Conservation (phyloP, 2,888 invertebrate genomes). For the Drosophila ezoana region DNA sequence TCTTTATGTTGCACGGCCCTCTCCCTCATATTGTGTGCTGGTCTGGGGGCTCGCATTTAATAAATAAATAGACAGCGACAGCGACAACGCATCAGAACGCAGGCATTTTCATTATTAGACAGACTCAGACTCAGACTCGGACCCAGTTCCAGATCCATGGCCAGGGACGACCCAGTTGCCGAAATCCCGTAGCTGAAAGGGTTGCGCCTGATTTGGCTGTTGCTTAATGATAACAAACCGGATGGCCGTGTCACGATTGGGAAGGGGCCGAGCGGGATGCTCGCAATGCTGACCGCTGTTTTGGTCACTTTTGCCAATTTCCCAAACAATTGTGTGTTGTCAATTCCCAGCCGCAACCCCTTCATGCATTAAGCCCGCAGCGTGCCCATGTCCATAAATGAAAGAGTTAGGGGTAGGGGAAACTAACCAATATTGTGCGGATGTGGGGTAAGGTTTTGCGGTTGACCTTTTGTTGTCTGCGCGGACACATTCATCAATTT, state of each 20-base stretch:
- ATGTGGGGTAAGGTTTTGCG: constrained; percentile 9
- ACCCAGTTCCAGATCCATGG: constrained; percentile 4
- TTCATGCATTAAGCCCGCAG: constrained; percentile 41
- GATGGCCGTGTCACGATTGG: constrained; percentile 55
- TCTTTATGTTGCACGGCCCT: too few species aligned
- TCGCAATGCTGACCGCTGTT: constrained; percentile 65
- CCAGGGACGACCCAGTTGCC: neutral
- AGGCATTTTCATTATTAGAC: constrained; percentile 69
- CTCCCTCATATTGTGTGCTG: too few species aligned
- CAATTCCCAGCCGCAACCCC: constrained; percentile 60
- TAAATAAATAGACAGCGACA: constrained; percentile 75
- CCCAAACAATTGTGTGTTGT: constrained; percentile 60
- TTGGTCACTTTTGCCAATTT: constrained; percentile 81
- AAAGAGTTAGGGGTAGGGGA: neutral
- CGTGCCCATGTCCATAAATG: neutral
- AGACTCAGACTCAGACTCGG: neutral
- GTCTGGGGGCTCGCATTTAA: constrained; percentile 59
- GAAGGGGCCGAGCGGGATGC: constrained; percentile 24
- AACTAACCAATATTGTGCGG: constrained; percentile 4
- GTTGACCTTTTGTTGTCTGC: constrained; percentile 51
- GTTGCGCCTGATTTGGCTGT: constrained; percentile 45
- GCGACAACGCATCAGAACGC: constrained; percentile 46
- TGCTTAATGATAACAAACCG: constrained; percentile 79
- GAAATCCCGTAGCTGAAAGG: constrained; percentile 40
- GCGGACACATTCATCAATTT: constrained; percentile 68